A percentile compares a stretch with the other conserved stretches of the same genome.
Evolutionary conservation across 2,888 invertebrate genomes (phyloP).

Genomic region (Eremobia ochroleuca): DNA sequence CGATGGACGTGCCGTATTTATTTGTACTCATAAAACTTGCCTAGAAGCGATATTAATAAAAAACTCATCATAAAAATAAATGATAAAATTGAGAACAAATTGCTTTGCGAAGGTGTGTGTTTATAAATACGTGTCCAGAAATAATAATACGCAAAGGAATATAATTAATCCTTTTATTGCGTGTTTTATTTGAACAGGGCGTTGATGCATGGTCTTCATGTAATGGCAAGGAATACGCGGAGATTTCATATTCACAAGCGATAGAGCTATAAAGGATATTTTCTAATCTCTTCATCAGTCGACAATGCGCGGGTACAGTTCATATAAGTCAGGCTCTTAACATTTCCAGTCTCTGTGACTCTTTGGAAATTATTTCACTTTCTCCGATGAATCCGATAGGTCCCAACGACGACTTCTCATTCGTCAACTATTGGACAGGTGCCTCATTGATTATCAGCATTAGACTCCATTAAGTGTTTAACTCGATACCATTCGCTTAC

Average conservation of each 20-base stretch:
- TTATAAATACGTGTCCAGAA: conserved; percentile 45
- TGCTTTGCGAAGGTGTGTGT: conserved; percentile 29
- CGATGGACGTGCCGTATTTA: conserved; percentile 74
- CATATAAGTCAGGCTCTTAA: conserved; percentile 42
- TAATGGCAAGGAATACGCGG: conserved; percentile 9
- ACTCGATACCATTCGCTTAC: conserved; percentile 86
- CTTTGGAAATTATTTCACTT: conserved; percentile 80
- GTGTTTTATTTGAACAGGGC: conserved; percentile 36
- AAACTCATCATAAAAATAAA: conserved; percentile 37
- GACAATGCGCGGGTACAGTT: conserved; percentile 24
- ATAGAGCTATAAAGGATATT: conserved; percentile 31
- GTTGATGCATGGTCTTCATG: conserved; percentile 9
- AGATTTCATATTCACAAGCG: conserved; percentile 14
- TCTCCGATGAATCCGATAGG: conserved; percentile 85
- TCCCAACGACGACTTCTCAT: conserved; percentile 81
- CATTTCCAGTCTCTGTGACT: conserved; percentile 67
- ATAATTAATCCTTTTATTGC: conserved; percentile 31
- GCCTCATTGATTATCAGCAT: conserved; percentile 82
- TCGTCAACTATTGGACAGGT: conserved; percentile 87
- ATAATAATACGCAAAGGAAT: conserved; percentile 35
- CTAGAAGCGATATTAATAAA: conserved; percentile 72
- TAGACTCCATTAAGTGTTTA: conserved; percentile 87
- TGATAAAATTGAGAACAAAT: conserved; percentile 29
- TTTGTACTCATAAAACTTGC: conserved; percentile 67
- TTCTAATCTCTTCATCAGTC: conserved; percentile 33